A percentile compares a stretch with the other conserved stretches of the same genome.
Evolutionary conservation across 2,797 vertebrate genomes (phyloP).

Genomic region (Adelosebastes latens): DNA sequence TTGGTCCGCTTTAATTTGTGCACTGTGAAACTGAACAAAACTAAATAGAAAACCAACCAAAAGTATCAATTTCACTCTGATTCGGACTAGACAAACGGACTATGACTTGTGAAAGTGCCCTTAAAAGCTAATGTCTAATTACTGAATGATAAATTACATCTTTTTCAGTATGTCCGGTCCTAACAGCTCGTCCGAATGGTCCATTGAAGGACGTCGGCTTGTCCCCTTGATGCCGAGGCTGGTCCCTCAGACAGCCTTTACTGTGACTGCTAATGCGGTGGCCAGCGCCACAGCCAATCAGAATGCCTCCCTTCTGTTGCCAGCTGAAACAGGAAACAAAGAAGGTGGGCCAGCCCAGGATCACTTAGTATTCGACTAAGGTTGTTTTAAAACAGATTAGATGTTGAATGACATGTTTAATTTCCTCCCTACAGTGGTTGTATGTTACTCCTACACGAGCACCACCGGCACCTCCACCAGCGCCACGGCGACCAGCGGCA

Average conservation of each 20-base stretch:
- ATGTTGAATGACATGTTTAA: conserved; percentile 20
- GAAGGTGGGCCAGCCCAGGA: conserved; percentile 85
- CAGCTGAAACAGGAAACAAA: conserved; percentile 96
- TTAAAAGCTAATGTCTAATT: neutral
- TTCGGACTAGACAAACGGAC: too few relatives aligned
- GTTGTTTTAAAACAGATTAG: rapidly evolving
- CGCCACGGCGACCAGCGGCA: conserved; percentile 87
- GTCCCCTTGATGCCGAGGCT: conserved; percentile 97
- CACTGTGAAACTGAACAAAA: too few relatives aligned
- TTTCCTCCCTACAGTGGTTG: conserved; percentile 87
- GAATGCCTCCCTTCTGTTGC: conserved; percentile 91
- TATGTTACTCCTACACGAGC: conserved; percentile 98
- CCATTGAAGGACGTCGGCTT: conserved; percentile 95
- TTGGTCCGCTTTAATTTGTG: too few relatives aligned
- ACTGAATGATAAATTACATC: neutral
- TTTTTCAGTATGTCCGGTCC: conserved; percentile 95
- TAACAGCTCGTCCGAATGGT: conserved; percentile 98
- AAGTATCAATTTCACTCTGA: too few relatives aligned
- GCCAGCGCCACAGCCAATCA: conserved; percentile 94
- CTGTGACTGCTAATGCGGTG: conserved; percentile 93
- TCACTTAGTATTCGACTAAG: rapidly evolving
- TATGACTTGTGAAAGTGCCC: too few relatives aligned
- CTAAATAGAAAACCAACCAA: too few relatives aligned
- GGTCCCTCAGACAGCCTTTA: conserved; percentile 98
- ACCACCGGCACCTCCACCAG: conserved; percentile 93